Evolutionary conservation across 64 coral and sea anemone species (phyloP).

Genomic region (Anthopleura sola): DNA sequence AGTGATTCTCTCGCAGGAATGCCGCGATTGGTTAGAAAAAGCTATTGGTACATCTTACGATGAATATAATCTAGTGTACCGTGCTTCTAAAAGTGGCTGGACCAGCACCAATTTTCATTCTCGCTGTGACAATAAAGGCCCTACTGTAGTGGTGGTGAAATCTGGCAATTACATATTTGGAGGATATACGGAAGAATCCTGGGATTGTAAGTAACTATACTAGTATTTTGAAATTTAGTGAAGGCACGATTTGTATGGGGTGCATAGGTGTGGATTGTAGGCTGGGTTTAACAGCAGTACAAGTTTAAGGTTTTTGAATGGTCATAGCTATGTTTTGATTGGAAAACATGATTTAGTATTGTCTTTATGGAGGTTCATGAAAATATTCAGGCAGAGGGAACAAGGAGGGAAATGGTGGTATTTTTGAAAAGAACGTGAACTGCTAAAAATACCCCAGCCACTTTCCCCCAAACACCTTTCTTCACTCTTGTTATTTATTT

Average conservation of each 20-base stretch:
- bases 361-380: too few species aligned
- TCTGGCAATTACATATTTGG: constrained; percentile 6
- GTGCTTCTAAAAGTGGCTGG: not conserved
- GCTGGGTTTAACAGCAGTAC: too few species aligned
- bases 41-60: not conserved
- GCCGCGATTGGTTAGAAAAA: not conserved
- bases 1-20: constrained; percentile 15
- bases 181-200: not conserved
- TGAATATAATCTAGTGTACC: not conserved
- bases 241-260: not conserved
- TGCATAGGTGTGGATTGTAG: not conserved
- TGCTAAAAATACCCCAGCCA: too few species aligned
- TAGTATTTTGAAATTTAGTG: not conserved
- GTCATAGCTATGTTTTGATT: too few species aligned
- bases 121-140: not conserved
- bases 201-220: not conserved
- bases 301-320: too few species aligned
- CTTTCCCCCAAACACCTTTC: too few species aligned
- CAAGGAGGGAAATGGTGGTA: too few species aligned
- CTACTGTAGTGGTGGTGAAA: not conserved
- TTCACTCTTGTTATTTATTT: too few species aligned
- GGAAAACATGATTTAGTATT: too few species aligned
- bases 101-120: not conserved
- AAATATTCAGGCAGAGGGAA: too few species aligned
- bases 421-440: too few species aligned